A percentile compares a stretch with the other conserved stretches of the same genome.
Evolutionary conservation across 2,113 vertebrate genomes (phyloP).

Genomic region (Odobenus rosmarus): DNA sequence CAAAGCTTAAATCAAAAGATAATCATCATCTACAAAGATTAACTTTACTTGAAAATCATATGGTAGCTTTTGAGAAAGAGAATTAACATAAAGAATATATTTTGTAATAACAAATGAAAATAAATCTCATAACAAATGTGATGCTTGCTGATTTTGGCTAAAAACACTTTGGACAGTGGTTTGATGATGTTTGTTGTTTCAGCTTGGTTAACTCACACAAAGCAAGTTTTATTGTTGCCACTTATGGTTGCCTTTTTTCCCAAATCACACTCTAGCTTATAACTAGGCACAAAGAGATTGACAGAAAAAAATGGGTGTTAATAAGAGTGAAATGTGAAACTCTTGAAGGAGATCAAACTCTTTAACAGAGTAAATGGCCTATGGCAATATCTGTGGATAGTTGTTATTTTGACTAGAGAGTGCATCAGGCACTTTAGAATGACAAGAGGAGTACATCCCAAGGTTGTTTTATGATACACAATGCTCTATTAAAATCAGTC

Average conservation of each 20-base stretch:
- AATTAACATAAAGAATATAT: not conserved
- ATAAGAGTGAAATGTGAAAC: not conserved
- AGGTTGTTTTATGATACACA: conserved; percentile 46
- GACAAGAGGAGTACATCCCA: conserved; percentile 24
- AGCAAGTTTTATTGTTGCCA: not conserved
- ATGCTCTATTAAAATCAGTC: conserved; percentile 52
- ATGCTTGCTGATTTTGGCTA: not conserved
- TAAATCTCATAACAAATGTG: not conserved
- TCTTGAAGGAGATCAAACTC: conserved; percentile 16
- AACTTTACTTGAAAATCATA: not conserved
- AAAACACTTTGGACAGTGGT: not conserved
- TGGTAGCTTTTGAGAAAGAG: not conserved
- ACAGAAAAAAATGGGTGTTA: not conserved
- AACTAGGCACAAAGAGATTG: not conserved
- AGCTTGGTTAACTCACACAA: not conserved
- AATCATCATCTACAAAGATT: not conserved
- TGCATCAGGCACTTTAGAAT: conserved; percentile 3
- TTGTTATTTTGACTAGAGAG: conserved; percentile 30
- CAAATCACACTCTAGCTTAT: not conserved
- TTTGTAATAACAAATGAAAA: not conserved
- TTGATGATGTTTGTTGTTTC: not conserved
- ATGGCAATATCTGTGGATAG: not conserved
- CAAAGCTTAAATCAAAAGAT: not conserved
- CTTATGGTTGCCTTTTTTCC: not conserved
- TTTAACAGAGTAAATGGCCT: conserved; percentile 45